A percentile compares a stretch with the other conserved stretches of the same genome.
Evolutionary conservation across 2,888 invertebrate genomes (phyloP).

Genomic region (Xylota segnis): DNA sequence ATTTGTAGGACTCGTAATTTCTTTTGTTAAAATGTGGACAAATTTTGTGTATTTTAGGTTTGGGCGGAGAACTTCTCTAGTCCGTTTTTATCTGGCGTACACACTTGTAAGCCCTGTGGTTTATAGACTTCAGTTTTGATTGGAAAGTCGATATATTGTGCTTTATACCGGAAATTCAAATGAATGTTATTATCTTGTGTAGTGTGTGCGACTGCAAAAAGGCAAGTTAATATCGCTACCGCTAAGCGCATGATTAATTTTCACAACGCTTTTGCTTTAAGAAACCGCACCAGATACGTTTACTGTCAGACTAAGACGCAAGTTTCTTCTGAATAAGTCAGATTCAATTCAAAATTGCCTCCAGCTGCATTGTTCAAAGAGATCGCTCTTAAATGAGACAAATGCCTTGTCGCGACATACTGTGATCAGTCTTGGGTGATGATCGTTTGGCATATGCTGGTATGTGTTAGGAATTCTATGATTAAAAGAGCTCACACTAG

Average conservation of each 20-base stretch:
- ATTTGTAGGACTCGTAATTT: slow-evolving; percentile 29
- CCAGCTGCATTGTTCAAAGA: too few relatives aligned
- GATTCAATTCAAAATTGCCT: too few relatives aligned
- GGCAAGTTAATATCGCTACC: slow-evolving; percentile 1
- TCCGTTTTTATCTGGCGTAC: slow-evolving; percentile 38
- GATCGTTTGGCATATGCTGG: too few relatives aligned
- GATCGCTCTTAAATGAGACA: too few relatives aligned
- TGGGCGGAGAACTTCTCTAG: slow-evolving; percentile 52
- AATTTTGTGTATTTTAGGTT: neutral
- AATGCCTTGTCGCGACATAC: too few relatives aligned
- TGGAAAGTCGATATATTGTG: slow-evolving; percentile 17
- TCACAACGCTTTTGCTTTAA: neutral
- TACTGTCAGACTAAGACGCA: too few relatives aligned
- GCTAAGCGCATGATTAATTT: neutral
- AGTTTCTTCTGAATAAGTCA: too few relatives aligned
- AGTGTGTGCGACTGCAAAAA: neutral
- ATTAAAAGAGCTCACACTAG: too few relatives aligned
- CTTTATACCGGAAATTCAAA: slow-evolving; percentile 22
- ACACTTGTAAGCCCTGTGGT: slow-evolving; percentile 48
- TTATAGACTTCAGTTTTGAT: slow-evolving; percentile 28
- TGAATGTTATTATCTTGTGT: neutral
- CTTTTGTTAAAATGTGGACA: slow-evolving; percentile 22
- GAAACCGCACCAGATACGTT: too few relatives aligned
- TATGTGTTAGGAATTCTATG: too few relatives aligned
- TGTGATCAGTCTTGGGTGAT: too few relatives aligned